phyloP scores from a whole-genome alignment of 2,113 vertebrate species.

The Brienomyrus longianalis region DNA sequence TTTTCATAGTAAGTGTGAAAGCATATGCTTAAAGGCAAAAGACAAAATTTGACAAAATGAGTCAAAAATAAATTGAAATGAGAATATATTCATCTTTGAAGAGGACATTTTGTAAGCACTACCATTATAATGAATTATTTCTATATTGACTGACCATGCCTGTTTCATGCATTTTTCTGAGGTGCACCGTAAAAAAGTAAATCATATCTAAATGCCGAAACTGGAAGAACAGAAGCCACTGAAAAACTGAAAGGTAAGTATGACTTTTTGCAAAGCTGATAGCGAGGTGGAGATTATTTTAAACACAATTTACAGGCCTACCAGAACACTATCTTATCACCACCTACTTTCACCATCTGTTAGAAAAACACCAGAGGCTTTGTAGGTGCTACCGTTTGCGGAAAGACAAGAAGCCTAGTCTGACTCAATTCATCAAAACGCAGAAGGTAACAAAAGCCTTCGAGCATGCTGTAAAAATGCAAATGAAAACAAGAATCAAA shows the following conservation, averaged over 20 bases:
- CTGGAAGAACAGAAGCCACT: background rate
- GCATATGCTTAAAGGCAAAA: background rate
- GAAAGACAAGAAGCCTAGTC: background rate
- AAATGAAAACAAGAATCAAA: background rate
- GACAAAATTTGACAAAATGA: background rate
- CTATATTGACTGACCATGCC: background rate
- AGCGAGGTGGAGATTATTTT: background rate
- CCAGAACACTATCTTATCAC: background rate
- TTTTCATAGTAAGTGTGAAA: background rate
- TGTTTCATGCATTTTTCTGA: background rate
- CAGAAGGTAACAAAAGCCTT: background rate
- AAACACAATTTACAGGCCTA: constrained; percentile 1
- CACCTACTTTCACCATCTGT: constrained; percentile 27
- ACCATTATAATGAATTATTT: background rate
- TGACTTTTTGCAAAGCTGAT: background rate
- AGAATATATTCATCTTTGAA: background rate
- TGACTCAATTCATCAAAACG: background rate
- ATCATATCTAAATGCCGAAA: background rate
- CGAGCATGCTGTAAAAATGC: background rate
- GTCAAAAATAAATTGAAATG: background rate
- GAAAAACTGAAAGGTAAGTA: background rate
- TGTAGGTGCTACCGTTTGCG: background rate
- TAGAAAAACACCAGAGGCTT: background rate
- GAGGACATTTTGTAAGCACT: background rate
- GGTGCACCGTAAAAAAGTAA: background rate